Evolutionary conservation across 2,888 invertebrate genomes (phyloP).

Genomic region (Thereva unica): DNA sequence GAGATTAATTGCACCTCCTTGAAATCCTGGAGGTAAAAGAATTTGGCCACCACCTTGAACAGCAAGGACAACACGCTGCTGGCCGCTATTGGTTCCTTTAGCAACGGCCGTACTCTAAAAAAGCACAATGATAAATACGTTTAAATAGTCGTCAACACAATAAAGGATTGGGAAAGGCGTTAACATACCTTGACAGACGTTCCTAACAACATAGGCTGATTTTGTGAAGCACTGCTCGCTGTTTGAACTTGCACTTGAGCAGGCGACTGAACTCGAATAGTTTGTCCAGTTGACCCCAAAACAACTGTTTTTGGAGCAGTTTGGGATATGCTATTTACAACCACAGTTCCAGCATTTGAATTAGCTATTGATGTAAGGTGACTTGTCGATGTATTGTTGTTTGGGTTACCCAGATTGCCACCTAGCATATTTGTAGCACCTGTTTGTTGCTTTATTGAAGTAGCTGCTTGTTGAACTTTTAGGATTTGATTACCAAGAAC

Average conservation of each 20-base stretch:
- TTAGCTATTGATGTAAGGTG: slow-evolving; percentile 41
- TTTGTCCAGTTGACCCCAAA: slow-evolving; percentile 51
- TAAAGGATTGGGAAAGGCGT: not conserved
- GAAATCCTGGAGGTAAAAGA: slow-evolving; percentile 65
- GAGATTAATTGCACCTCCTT: slow-evolving; percentile 64
- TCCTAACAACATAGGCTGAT: slow-evolving; percentile 38
- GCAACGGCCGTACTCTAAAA: slow-evolving; percentile 45
- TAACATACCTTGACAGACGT: slow-evolving; percentile 41
- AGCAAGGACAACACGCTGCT: slow-evolving; percentile 60
- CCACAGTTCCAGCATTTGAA: slow-evolving; percentile 44
- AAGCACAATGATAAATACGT: not conserved
- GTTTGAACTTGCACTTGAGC: slow-evolving; percentile 39
- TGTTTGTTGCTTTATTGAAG: slow-evolving; percentile 42
- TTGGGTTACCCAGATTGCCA: slow-evolving; percentile 33
- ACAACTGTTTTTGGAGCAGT: slow-evolving; percentile 50
- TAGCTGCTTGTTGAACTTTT: slow-evolving; percentile 50
- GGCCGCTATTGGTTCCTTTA: slow-evolving; percentile 49
- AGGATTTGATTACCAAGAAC: slow-evolving; percentile 57
- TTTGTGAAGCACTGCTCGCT: slow-evolving; percentile 33
- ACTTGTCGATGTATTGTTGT: slow-evolving; percentile 35
- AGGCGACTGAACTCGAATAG: slow-evolving; percentile 50
- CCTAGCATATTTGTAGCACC: slow-evolving; percentile 31
- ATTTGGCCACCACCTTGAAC: slow-evolving; percentile 65
- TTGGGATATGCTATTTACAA: slow-evolving; percentile 43
- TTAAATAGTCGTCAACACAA: not conserved